Conservation (phyloP, 2,113 vertebrate genomes). For the Collichthys lucidus region DNA sequence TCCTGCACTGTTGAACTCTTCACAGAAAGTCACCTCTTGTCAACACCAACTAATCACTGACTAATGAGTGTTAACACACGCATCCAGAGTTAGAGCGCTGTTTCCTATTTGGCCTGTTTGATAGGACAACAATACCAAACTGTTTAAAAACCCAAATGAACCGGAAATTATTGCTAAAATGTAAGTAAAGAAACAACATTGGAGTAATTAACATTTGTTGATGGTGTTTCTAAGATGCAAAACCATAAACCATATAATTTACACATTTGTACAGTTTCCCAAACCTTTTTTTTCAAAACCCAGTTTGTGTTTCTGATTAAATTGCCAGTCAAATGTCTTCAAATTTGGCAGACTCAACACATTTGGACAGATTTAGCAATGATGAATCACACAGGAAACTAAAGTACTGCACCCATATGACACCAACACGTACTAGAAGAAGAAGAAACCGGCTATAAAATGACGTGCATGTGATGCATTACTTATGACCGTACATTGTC, state of each 20-base stretch:
- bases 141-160: too few species aligned
- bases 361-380: background rate
- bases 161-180: too few species aligned
- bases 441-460: background rate
- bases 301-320: background rate
- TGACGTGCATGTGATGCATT: background rate
- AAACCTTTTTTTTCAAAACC: background rate
- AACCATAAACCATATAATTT: too few species aligned
- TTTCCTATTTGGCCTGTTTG: background rate
- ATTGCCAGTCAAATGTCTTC: background rate
- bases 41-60: background rate
- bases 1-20: background rate
- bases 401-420: background rate
- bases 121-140: too few species aligned
- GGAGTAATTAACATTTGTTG: too few species aligned
- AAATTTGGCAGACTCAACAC: background rate
- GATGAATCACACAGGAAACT: background rate
- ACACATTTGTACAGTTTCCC: too few species aligned
- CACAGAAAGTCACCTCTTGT: background rate
- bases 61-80: background rate
- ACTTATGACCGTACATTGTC: too few species aligned
- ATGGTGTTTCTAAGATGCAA: too few species aligned
- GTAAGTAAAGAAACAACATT: too few species aligned
- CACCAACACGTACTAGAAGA: background rate
- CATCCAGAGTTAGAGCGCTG: background rate